Evolutionary conservation across 2,797 vertebrate genomes (phyloP).

Genomic region (Chelmon rostratus): DNA sequence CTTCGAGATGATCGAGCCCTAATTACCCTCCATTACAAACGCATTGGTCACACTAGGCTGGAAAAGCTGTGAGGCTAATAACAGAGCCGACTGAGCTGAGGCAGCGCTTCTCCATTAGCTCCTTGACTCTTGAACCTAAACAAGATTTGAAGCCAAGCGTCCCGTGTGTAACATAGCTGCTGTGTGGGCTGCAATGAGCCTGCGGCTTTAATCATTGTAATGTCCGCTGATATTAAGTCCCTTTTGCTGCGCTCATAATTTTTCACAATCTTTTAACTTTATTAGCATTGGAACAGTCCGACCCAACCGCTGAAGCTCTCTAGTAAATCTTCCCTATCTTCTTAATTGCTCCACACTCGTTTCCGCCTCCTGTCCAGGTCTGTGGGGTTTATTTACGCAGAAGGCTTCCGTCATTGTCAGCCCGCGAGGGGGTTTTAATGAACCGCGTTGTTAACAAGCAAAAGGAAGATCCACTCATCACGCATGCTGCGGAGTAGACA

Average conservation of each 20-base stretch:
- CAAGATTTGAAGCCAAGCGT: constrained; percentile 31
- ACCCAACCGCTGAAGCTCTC: constrained; percentile 20
- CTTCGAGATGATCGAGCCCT: constrained; percentile 39
- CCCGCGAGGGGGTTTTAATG: constrained; percentile 64
- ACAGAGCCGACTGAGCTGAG: constrained; percentile 9
- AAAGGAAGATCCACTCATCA: constrained; percentile 38
- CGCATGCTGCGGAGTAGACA: background rate
- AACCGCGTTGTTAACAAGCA: constrained; percentile 50
- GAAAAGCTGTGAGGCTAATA: constrained; percentile 30
- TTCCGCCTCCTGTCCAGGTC: constrained; percentile 43
- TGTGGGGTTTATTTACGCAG: constrained; percentile 46
- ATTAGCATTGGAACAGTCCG: constrained; percentile 29
- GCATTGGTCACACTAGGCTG: constrained; percentile 28
- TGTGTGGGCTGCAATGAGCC: constrained; percentile 40
- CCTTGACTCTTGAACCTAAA: constrained; percentile 39
- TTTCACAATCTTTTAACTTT: constrained; percentile 28
- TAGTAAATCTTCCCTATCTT: constrained; percentile 32
- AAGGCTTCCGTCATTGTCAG: constrained; percentile 45
- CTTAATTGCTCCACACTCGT: constrained; percentile 37
- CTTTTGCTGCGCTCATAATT: constrained; percentile 20
- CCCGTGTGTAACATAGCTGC: constrained; percentile 5
- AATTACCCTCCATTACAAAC: constrained; percentile 53
- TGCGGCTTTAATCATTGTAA: constrained; percentile 38
- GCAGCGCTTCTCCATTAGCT: constrained; percentile 33
- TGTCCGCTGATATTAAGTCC: constrained; percentile 15